These are phyloP conservation scores for Penelope pileata DNA, from an alignment of 2,113 vertebrate species.

Conservation along the genomic window DNA sequence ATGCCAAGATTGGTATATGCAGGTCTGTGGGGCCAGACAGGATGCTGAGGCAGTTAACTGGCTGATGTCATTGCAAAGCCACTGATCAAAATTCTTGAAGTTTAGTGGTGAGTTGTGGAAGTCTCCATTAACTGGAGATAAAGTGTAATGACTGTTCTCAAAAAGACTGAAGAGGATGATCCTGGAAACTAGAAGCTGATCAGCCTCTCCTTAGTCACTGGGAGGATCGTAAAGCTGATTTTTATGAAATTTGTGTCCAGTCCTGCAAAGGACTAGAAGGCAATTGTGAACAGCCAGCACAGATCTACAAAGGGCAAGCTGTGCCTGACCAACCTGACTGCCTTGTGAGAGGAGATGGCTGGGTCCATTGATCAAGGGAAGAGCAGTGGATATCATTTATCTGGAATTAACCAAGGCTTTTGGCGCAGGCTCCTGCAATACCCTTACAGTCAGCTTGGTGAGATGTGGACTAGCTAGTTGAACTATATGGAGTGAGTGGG, in stretches of 20 bases:
- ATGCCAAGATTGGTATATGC: not conserved
- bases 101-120: not conserved
- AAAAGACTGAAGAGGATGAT: not conserved
- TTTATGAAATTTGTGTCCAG: not conserved
- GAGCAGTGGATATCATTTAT: not conserved
- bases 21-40: not conserved
- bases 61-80: not conserved
- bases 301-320: not conserved
- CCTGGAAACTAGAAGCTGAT: not conserved
- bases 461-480: not conserved
- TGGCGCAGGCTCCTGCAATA: not conserved
- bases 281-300: not conserved
- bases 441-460: not conserved
- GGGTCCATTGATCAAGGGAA: no score
- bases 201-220: not conserved
- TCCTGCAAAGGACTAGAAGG: not conserved
- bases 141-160: not conserved
- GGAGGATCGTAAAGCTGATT: not conserved
- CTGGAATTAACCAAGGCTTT: not conserved
- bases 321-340: no score
- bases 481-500: not conserved
- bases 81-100: not conserved
- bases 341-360: no score
- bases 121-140: not conserved
- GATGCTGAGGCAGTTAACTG: not conserved